Evolutionary conservation across 2,113 vertebrate species (phyloP).

Genomic region (Plectropomus leopardus): DNA sequence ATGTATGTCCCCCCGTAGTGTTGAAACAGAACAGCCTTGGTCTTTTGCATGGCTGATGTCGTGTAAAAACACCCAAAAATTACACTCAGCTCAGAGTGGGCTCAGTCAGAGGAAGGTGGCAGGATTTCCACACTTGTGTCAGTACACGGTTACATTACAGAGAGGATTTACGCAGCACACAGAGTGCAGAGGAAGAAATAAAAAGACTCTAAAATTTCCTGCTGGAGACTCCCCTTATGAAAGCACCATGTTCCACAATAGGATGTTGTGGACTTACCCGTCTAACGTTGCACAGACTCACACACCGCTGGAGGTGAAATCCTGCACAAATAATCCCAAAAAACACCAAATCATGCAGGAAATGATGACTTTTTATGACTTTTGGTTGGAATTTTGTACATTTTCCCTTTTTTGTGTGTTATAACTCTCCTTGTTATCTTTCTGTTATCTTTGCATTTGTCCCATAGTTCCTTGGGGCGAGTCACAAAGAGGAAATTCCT

Average conservation of each 20-base stretch:
- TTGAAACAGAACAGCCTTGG: too few species aligned
- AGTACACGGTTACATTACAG: not conserved
- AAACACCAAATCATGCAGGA: conserved; percentile 15
- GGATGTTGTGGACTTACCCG: conserved; percentile 56
- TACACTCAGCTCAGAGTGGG: not conserved
- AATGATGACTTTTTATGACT: not conserved
- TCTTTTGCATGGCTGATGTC: not conserved
- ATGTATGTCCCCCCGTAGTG: too few species aligned
- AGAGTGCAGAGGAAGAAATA: not conserved
- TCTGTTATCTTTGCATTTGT: not conserved
- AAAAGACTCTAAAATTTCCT: conserved; percentile 56
- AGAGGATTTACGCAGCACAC: not conserved
- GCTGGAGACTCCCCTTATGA: conserved; percentile 64
- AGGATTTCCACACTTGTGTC: conserved; percentile 23
- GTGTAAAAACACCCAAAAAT: not conserved
- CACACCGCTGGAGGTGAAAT: conserved; percentile 20
- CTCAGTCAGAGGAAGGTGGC: not conserved
- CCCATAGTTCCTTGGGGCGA: not conserved
- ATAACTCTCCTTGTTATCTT: not conserved
- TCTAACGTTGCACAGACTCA: not conserved
- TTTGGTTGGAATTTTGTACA: conserved; percentile 12
- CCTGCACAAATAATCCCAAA: conserved; percentile 18
- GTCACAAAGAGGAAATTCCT: conserved; percentile 53
- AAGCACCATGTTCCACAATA: conserved; percentile 26
- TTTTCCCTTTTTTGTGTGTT: not conserved